A percentile compares a stretch with the other conserved stretches of the same genome.
These are phyloP conservation scores for Uria aalge DNA, from an alignment of 2,113 vertebrate species.

Conservation along the genomic window DNA sequence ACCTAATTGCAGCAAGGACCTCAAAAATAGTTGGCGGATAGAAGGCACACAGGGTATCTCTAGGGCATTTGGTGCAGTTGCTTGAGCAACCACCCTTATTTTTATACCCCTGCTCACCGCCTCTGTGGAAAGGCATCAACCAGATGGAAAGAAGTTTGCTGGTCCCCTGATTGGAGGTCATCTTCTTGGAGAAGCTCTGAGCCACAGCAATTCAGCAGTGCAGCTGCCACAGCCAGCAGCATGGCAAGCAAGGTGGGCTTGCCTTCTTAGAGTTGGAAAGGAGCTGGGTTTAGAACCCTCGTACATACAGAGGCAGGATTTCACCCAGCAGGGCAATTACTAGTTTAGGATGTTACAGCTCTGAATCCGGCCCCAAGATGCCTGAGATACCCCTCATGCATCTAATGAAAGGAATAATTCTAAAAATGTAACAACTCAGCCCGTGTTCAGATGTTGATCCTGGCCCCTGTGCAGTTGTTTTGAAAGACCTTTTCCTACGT, in stretches of 20 bases:
- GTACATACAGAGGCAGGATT: neutral
- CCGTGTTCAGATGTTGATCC: slow-evolving; percentile 70
- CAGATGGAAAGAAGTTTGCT: neutral
- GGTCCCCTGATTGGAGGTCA: neutral
- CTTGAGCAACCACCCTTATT: neutral
- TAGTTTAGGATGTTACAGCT: slow-evolving; percentile 46
- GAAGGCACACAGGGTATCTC: neutral
- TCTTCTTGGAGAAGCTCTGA: neutral
- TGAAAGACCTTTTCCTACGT: slow-evolving; percentile 48
- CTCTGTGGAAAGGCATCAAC: neutral
- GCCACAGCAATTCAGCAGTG: neutral
- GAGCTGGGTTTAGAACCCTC: neutral
- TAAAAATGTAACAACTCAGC: slow-evolving; percentile 62
- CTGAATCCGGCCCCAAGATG: slow-evolving; percentile 22
- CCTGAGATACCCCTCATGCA: slow-evolving; percentile 33
- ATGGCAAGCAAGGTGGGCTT: neutral
- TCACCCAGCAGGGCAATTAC: neutral
- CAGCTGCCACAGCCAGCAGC: neutral
- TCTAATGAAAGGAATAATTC: slow-evolving; percentile 75
- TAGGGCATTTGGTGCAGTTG: too few species aligned
- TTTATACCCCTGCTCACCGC: neutral
- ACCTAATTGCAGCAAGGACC: neutral
- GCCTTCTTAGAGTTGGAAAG: neutral
- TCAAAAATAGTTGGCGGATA: neutral
- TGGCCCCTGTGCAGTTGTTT: slow-evolving; percentile 62